Evolutionary conservation across 2,113 vertebrate genomes (phyloP).

Genomic region (Cynopterus brachyotis): DNA sequence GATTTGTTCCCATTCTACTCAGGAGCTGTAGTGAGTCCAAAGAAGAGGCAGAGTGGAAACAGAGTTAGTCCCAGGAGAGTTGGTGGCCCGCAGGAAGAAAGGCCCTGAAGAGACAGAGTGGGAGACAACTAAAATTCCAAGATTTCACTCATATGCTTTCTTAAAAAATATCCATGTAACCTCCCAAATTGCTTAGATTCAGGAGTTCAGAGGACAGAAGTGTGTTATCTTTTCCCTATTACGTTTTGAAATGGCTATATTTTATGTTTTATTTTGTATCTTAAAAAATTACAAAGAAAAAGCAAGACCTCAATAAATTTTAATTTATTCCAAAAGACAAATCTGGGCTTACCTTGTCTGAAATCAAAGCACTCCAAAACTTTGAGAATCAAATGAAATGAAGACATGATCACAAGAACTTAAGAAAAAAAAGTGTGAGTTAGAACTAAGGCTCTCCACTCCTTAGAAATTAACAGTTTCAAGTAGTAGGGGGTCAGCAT

Average conservation of each 20-base stretch:
- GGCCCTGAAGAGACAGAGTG: background rate
- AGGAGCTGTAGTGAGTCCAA: background rate
- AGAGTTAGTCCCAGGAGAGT: background rate
- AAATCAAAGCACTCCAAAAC: background rate
- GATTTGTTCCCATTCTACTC: no score
- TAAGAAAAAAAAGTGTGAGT: background rate
- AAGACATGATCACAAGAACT: background rate
- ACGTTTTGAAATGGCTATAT: background rate
- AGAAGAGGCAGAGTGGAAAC: background rate
- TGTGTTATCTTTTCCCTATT: background rate
- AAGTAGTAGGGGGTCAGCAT: background rate
- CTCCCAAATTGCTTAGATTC: background rate
- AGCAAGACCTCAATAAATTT: background rate
- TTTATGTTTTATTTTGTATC: background rate
- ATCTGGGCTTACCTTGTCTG: background rate
- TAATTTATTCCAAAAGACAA: slow-evolving; percentile 16
- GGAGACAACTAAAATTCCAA: background rate
- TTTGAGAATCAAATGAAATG: background rate
- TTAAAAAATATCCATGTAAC: background rate
- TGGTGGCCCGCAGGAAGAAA: rapidly evolving
- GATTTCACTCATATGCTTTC: background rate
- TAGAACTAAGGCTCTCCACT: background rate
- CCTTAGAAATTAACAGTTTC: background rate
- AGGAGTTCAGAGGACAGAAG: background rate
- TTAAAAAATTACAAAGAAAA: background rate